Evolutionary conservation across 2,113 vertebrate species (phyloP).

Genomic region (Genyomyrus donnyi): DNA sequence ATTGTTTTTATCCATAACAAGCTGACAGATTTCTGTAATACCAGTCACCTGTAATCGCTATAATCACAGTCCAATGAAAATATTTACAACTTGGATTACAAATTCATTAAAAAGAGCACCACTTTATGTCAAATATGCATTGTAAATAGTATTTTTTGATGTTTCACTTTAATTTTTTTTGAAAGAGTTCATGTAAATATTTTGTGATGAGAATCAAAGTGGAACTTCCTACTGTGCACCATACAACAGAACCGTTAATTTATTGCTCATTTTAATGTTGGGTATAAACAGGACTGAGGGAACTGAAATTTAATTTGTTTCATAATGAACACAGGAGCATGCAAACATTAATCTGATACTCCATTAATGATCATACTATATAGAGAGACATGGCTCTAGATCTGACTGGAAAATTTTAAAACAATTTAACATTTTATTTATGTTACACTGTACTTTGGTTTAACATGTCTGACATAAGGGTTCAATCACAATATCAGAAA

Average conservation of each 20-base stretch:
- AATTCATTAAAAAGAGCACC: neutral
- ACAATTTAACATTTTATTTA: neutral
- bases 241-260: neutral
- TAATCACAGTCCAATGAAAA: neutral
- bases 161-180: neutral
- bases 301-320: neutral
- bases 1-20: neutral
- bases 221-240: neutral
- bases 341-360: neutral
- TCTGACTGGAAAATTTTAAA: neutral
- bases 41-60: neutral
- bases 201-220: neutral
- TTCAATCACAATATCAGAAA: neutral
- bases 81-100: neutral
- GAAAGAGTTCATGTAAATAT: neutral
- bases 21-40: neutral
- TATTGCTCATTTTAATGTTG: neutral
- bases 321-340: neutral
- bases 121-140: neutral
- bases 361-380: neutral
- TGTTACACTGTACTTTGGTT: neutral
- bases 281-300: neutral
- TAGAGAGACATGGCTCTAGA: neutral
- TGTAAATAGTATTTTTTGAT: neutral
- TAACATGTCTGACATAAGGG: neutral